Conservation (phyloP, 2,113 vertebrate genomes). For the Notothenia coriiceps region DNA sequence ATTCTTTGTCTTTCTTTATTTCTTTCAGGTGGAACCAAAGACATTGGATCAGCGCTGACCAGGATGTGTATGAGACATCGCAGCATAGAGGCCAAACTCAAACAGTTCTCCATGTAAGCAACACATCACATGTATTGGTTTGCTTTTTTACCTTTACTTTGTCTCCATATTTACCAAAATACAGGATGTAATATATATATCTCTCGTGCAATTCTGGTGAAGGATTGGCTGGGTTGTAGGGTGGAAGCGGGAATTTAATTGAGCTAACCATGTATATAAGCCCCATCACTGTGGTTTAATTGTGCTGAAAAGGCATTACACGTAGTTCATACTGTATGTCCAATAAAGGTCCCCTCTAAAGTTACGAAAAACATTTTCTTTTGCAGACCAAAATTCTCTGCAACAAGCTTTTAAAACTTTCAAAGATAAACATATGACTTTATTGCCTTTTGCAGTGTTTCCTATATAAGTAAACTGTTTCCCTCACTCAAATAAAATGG, state of each 20-base stretch:
- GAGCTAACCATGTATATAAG: neutral
- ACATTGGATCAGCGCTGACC: conserved; percentile 95
- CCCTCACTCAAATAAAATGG: conserved; percentile 6
- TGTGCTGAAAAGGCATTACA: neutral
- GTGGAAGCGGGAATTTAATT: neutral
- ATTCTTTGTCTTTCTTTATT: conserved; percentile 5
- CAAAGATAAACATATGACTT: conserved; percentile 7
- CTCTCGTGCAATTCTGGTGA: neutral
- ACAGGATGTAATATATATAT: conserved; percentile 7
- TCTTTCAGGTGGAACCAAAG: conserved; percentile 92
- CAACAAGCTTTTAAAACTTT: neutral
- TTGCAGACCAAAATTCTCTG: too few relatives aligned
- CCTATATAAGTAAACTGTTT: neutral
- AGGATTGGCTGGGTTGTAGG: neutral
- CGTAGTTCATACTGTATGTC: neutral
- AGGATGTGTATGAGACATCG: conserved; percentile 99
- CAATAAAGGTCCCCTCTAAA: neutral
- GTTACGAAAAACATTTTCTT: neutral
- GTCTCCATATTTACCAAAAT: neutral
- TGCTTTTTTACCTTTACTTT: neutral
- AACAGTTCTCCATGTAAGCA: conserved; percentile 95
- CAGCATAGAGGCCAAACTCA: conserved; percentile 96
- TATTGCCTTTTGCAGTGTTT: neutral
- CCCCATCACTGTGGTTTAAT: neutral
- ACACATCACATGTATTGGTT: neutral